A percentile compares a stretch with the other conserved stretches of the same genome.
phyloP scores from a whole-genome alignment of 37 sponge, comb jelly and placozoan genomes.

The Hexactinellida sp. region DNA sequence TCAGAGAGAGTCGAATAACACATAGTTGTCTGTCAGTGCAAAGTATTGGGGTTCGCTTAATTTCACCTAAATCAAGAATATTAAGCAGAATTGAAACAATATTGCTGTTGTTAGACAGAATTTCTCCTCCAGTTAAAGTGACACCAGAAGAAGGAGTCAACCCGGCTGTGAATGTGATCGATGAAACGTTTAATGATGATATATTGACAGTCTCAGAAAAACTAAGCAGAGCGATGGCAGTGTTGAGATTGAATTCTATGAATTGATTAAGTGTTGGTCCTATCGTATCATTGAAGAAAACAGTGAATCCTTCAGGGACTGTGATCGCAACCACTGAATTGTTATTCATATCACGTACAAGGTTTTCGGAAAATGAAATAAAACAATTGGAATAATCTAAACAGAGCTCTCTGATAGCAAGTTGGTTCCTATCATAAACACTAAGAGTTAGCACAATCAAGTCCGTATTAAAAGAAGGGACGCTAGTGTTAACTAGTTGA shows the following conservation, averaged over 20 bases:
- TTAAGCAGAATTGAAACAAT: slow-evolving; percentile 28
- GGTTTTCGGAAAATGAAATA: slow-evolving; percentile 43
- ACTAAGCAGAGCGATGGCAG: slow-evolving; percentile 40
- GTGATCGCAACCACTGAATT: slow-evolving; percentile 39
- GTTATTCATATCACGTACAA: slow-evolving; percentile 60
- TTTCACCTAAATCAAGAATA: slow-evolving; percentile 44
- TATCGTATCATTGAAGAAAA: slow-evolving; percentile 48
- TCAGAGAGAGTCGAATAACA: not conserved
- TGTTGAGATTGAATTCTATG: slow-evolving; percentile 54
- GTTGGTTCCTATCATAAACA: slow-evolving; percentile 43
- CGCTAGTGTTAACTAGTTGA: slow-evolving; percentile 35
- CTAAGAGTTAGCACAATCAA: slow-evolving; percentile 26
- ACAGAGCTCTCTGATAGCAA: slow-evolving; percentile 36
- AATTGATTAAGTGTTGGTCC: slow-evolving; percentile 43
- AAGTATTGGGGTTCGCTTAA: slow-evolving; percentile 37
- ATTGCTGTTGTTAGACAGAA: slow-evolving; percentile 24
- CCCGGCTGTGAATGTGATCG: slow-evolving; percentile 53
- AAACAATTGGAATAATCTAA: slow-evolving; percentile 34
- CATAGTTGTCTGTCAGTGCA: slow-evolving; percentile 48
- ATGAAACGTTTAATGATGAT: slow-evolving; percentile 27
- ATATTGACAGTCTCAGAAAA: slow-evolving; percentile 59
- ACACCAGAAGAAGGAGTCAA: slow-evolving; percentile 48
- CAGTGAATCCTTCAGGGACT: not conserved
- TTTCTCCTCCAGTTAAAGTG: slow-evolving; percentile 46
- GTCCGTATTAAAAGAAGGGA: not conserved